Conservation (phyloP, 2,113 vertebrate genomes). For the Tyrannus savana region DNA sequence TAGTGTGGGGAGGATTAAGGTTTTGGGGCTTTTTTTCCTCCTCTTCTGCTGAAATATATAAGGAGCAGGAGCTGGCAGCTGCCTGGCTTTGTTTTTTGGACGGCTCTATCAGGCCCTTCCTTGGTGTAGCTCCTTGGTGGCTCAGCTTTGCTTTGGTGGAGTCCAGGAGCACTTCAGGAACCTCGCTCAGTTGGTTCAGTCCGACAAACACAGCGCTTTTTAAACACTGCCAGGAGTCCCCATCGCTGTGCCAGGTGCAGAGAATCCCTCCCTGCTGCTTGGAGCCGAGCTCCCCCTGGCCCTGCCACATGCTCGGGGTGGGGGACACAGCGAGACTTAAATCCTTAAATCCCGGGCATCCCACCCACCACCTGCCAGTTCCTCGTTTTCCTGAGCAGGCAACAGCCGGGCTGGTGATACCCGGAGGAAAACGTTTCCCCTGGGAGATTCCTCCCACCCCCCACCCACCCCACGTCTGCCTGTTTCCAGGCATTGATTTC, state of each 20-base stretch:
- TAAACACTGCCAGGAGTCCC: not conserved
- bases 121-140: not conserved
- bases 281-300: rapidly evolving
- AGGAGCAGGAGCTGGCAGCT: not conserved
- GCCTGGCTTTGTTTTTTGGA: not conserved
- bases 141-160: not conserved
- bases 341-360: not conserved
- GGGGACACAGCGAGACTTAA: not conserved
- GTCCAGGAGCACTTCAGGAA: not conserved
- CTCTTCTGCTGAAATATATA: not conserved
- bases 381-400: not conserved
- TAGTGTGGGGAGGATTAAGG: not conserved
- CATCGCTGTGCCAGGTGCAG: rapidly evolving
- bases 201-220: not conserved
- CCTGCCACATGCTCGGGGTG: not conserved
- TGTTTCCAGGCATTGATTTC: rapidly evolving
- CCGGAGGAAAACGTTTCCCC: not conserved
- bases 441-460: not conserved
- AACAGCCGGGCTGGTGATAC: not conserved
- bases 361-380: not conserved
- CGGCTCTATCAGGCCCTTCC: rapidly evolving
- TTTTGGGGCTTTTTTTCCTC: not conserved
- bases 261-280: not conserved
- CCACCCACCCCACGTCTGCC: not conserved
- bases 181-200: rapidly evolving